These are phyloP conservation scores for Drosophila lowei DNA, from an alignment of 1,140 invertebrate genomes.

Conservation along the genomic window DNA sequence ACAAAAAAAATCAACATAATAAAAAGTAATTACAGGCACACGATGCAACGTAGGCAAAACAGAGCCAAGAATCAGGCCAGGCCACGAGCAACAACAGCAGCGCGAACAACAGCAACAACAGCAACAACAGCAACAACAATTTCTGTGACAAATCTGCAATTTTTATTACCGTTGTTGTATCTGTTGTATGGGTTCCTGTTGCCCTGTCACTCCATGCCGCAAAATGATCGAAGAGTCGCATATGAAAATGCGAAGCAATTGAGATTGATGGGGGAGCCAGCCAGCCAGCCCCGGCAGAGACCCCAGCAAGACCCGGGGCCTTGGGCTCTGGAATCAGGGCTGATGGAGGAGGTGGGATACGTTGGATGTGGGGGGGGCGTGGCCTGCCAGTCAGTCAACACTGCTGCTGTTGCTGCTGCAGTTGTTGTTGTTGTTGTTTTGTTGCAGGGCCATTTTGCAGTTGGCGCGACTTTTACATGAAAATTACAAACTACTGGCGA, in stretches of 20 bases:
- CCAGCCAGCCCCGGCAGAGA: constrained; percentile 32
- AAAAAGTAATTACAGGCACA: constrained; percentile 77
- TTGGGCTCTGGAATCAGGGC: constrained; percentile 16
- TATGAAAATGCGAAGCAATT: constrained; percentile 81
- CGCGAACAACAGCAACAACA: constrained; percentile 37
- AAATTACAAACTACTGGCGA: constrained; percentile 81
- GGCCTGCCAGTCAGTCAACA: constrained; percentile 49
- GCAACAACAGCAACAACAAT: constrained; percentile 46
- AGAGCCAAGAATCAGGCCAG: constrained; percentile 63
- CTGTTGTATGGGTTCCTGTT: constrained; percentile 45
- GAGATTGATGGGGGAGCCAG: constrained; percentile 70
- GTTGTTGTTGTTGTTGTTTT: constrained; percentile 12
- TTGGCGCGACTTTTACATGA: constrained; percentile 79
- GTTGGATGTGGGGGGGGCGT: constrained; percentile 42
- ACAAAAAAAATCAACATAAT: constrained; percentile 35
- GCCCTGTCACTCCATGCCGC: constrained; percentile 60
- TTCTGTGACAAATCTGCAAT: constrained; percentile 81
- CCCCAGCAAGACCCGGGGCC: neutral
- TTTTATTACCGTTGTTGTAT: constrained; percentile 65
- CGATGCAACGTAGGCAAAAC: constrained; percentile 61
- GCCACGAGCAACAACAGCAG: constrained; percentile 43
- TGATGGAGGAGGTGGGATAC: constrained; percentile 49
- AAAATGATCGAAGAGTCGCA: constrained; percentile 81
- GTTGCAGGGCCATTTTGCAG: constrained; percentile 77
- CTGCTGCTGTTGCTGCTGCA: constrained; percentile 8